Percentiles rank a stretch among this genome's conserved stretches.
These are phyloP conservation scores for Quadriops clusia DNA, from an alignment of 2,888 invertebrate genomes.

Conservation along the genomic window DNA sequence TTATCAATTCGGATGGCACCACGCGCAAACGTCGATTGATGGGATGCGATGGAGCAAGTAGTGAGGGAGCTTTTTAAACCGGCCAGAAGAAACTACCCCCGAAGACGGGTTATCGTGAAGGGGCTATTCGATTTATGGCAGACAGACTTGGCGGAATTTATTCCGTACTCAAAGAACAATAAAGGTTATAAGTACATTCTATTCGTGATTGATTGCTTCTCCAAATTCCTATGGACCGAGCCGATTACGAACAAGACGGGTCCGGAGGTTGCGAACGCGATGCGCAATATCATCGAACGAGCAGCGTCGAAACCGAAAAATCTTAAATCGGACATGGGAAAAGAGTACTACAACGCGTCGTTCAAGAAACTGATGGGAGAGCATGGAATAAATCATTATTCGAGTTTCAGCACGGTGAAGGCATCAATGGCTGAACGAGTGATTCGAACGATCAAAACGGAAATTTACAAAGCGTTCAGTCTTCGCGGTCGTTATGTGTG, in stretches of 20 bases:
- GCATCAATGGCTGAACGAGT: constrained; percentile 14
- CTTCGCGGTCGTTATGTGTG: constrained; percentile 19
- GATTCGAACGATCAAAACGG: constrained; percentile 8
- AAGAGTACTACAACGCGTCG: constrained; percentile 23
- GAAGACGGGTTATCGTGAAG: constrained; percentile 26
- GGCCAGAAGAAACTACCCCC: constrained; percentile 27
- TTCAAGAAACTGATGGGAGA: constrained; percentile 21
- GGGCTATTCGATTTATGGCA: constrained; percentile 34
- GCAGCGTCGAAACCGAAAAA: constrained; percentile 16
- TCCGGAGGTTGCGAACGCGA: constrained; percentile 19
- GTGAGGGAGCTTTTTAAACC: constrained; percentile 28
- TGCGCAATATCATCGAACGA: constrained; percentile 15
- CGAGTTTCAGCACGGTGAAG: constrained; percentile 16
- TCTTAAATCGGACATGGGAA: constrained; percentile 24
- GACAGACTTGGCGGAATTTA: constrained; percentile 24
- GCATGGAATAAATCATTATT: constrained; percentile 20
- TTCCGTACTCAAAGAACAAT: constrained; percentile 19
- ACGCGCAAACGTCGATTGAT: neutral
- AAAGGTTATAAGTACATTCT: constrained; percentile 27
- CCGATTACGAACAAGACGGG: constrained; percentile 27
- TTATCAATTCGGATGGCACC: too few species aligned
- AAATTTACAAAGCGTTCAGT: constrained; percentile 21
- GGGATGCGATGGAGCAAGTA: neutral
- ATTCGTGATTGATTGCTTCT: constrained; percentile 31
- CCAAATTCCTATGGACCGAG: constrained; percentile 30